These are phyloP conservation scores for Ethmia dodecea DNA, from an alignment of 2,888 invertebrate genomes.

Conservation along the genomic window DNA sequence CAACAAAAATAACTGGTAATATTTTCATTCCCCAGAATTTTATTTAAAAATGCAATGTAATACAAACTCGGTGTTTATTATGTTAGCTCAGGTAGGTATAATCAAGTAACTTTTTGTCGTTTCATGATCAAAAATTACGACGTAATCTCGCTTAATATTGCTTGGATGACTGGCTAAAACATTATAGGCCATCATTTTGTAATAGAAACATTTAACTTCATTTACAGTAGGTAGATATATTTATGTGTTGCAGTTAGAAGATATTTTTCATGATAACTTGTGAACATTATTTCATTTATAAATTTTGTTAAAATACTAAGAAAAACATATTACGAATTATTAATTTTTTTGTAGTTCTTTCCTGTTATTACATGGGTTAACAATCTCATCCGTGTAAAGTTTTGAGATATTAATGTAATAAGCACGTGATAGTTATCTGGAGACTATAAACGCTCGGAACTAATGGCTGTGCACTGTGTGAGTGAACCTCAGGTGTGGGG, in stretches of 20 bases:
- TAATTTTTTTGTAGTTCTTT: too few species aligned
- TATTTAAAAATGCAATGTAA: too few species aligned
- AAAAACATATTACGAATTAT: too few species aligned
- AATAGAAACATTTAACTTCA: background rate
- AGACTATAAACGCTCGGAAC: slow-evolving; percentile 56
- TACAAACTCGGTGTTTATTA: too few species aligned
- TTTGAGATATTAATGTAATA: slow-evolving; percentile 33
- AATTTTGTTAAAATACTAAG: too few species aligned
- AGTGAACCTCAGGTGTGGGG: slow-evolving; percentile 67
- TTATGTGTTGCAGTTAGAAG: too few species aligned
- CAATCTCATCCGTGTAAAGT: slow-evolving; percentile 14
- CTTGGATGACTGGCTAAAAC: slow-evolving; percentile 45
- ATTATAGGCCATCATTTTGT: too few species aligned
- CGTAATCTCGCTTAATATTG: slow-evolving; percentile 39
- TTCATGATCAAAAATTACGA: slow-evolving; percentile 40
- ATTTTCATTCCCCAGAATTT: too few species aligned
- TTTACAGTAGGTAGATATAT: background rate
- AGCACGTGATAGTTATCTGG: slow-evolving; percentile 50
- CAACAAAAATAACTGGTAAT: too few species aligned
- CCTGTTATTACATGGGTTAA: slow-evolving; percentile 19
- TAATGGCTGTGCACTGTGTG: slow-evolving; percentile 62
- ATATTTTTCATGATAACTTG: too few species aligned
- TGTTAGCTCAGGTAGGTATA: slow-evolving; percentile 17
- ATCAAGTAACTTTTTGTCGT: slow-evolving; percentile 18
- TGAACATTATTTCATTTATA: too few species aligned